phyloP scores from a whole-genome alignment of 2,888 invertebrate genomes.

The Folsomia candida region DNA sequence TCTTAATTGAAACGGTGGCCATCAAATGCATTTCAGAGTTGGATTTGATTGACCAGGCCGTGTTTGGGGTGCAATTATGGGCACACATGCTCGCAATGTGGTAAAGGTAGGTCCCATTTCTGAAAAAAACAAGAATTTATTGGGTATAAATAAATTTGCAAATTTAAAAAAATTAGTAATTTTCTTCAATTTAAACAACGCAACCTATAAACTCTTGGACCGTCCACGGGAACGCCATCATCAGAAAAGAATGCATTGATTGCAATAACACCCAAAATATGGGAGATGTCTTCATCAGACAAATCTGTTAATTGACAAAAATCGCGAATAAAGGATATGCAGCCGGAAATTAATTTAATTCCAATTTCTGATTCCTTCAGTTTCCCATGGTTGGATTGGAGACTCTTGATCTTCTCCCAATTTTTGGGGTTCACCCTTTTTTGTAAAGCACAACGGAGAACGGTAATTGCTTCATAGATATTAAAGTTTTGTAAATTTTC shows the following conservation, averaged over 20 bases:
- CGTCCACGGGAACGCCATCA: no score
- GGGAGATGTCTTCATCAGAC: background rate
- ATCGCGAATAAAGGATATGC: background rate
- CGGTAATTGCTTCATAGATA: background rate
- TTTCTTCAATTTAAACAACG: background rate
- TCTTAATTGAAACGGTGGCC: background rate
- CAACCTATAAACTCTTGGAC: no score
- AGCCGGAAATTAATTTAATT: background rate
- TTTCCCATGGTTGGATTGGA: background rate
- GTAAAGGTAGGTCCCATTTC: background rate
- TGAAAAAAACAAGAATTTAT: background rate
- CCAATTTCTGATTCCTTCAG: background rate
- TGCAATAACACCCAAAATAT: background rate
- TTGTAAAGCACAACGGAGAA: background rate
- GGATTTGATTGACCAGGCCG: background rate
- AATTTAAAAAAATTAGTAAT: no score
- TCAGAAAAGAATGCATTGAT: background rate
- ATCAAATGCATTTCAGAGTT: background rate
- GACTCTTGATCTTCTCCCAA: background rate
- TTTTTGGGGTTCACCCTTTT: background rate
- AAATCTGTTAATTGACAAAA: background rate
- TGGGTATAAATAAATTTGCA: background rate
- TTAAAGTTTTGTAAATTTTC: no score
- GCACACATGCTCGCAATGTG: background rate
- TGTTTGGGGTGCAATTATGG: background rate